Conservation (phyloP, 2,888 invertebrate species). For the Ectropis crepuscularia region DNA sequence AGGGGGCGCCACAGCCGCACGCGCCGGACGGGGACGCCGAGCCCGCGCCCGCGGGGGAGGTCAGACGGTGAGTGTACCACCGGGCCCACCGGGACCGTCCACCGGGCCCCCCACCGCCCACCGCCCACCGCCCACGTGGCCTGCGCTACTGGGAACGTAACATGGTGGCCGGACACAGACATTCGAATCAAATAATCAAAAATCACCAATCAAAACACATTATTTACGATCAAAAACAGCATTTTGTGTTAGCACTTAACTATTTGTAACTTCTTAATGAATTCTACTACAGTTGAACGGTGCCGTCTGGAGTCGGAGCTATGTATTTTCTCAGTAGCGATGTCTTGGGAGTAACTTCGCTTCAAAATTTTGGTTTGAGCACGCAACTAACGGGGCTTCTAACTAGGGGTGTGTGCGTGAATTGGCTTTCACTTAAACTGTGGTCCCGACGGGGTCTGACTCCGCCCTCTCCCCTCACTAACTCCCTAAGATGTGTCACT, state of each 20-base stretch:
- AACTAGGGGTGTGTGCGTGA: constrained; percentile 4
- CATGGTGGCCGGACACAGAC: neutral
- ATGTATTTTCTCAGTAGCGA: constrained; percentile 6
- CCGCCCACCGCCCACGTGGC: neutral
- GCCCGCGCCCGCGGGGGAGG: constrained; percentile 51
- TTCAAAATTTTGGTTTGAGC: constrained; percentile 31
- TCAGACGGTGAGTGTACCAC: constrained; percentile 70
- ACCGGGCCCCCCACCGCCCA: neutral
- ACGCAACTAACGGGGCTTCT: constrained; percentile 11
- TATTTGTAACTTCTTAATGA: too few species aligned
- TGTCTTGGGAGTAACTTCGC: constrained; percentile 2
- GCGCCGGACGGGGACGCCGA: constrained; percentile 52
- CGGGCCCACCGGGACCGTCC: too few species aligned
- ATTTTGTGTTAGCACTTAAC: too few species aligned
- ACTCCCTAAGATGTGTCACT: too few species aligned
- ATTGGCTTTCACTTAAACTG: constrained; percentile 2
- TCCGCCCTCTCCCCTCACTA: too few species aligned
- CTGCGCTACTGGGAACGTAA: constrained; percentile 6
- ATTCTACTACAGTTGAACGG: too few species aligned
- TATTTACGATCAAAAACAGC: too few species aligned
- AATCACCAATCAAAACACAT: too few species aligned
- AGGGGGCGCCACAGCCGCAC: constrained; percentile 45
- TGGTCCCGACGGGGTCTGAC: too few species aligned
- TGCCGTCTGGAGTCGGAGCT: too few species aligned
- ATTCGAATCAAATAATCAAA: too few species aligned